Base-by-base conservation (phyloP, 2,888 invertebrate genomes). In the Xiphydria camelus region DNA sequence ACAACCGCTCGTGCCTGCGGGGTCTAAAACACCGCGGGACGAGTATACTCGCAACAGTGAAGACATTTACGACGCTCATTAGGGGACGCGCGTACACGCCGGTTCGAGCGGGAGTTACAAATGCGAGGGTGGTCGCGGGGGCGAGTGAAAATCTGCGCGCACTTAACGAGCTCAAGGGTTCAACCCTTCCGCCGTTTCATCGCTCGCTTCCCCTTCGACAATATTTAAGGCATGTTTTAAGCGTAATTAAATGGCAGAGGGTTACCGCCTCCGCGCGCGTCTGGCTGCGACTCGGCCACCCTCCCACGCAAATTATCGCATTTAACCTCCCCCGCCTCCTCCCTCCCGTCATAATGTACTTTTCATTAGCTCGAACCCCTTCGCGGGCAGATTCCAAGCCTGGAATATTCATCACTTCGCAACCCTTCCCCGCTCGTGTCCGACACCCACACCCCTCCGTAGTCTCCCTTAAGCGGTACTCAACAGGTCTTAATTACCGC, bases 221-320 rank as follows among this genome's bases (percentile, higher is more conserved):
- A 70, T 70, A 71, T 73, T 72, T 70, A 68, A 72, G 71, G 69
- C 68, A 73, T 72, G 72, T 72, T 73, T 73, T 68, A 72, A 66
- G 71, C 65, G 66, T 72, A 73, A 73, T 73, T 73, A 72, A 71
- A 73, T 70, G 66, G 69, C 65, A 61, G 68, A 71, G 70, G 70
- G 67, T 66, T 59, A 62, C 47, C 57, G 48, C 56, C 37, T 38
- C 22, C 42, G 10, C 25, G 39, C 20, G 22, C 32, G 23, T 32
- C 41, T 19, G 40, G 18, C 23, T 20, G 41, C 26, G 20, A 31
- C 57, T 57, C 53, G 57, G 51, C 53, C 61, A 55, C 65, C 70
- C 68, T 68, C 71, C 69, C 69, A 70, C 68, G 64, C 66, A 73
- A 72, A 72, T 73, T 71, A 73, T 71, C 72, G 69, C 65, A 58